These are phyloP conservation scores for Heterohyrax brucei DNA, from an alignment of 2,797 vertebrate genomes.

Conservation along the genomic window DNA sequence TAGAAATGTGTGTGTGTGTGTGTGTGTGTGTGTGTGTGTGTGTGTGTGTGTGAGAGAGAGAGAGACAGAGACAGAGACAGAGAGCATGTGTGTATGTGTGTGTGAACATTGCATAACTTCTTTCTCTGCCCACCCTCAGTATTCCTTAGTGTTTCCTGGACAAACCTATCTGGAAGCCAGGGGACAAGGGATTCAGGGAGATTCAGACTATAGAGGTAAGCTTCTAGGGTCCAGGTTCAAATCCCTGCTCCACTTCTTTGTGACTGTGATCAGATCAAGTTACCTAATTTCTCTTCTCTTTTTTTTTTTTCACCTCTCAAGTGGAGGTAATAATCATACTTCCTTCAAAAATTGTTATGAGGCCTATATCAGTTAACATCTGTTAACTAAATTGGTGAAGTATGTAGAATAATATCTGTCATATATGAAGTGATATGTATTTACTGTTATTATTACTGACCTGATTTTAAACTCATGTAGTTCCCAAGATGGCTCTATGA, in stretches of 20 bases:
- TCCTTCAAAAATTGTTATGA: background rate
- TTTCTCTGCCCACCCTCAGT: background rate
- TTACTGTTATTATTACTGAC: background rate
- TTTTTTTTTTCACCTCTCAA: background rate
- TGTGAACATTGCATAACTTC: background rate
- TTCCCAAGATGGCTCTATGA: background rate
- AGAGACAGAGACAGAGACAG: too few species aligned
- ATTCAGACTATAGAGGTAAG: background rate
- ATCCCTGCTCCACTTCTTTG: background rate
- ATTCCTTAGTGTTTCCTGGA: background rate
- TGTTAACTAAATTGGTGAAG: background rate
- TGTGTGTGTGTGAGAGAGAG: too few species aligned
- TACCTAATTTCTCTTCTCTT: constrained; percentile 21
- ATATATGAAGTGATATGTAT: background rate
- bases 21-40: too few species aligned
- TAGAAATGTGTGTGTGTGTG: too few species aligned
- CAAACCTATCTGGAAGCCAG: background rate
- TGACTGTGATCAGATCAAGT: background rate
- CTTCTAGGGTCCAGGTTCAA: background rate
- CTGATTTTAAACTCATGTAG: constrained; percentile 35
- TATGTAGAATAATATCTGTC: background rate
- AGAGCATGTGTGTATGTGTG: too few species aligned
- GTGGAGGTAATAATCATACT: background rate
- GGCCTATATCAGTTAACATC: background rate
- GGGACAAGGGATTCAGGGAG: background rate